Evolutionary conservation across 2,113 vertebrate species (phyloP), one percentile per base, ranked within the genome.

Genomic region (Chunga burmeisteri): DNA sequence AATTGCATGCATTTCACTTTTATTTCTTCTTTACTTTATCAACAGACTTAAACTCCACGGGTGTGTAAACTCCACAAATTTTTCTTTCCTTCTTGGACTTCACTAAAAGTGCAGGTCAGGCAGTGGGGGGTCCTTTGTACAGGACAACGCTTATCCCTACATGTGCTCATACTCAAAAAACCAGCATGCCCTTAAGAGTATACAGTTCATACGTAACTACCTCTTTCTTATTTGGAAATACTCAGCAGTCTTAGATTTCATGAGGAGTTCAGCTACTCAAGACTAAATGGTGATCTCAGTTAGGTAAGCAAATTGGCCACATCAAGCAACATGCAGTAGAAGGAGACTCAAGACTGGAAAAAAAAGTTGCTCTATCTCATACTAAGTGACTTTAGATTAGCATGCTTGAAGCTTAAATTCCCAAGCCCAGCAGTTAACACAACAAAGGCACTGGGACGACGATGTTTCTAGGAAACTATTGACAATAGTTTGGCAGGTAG

Each of bases 1-100:
- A 96, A 81, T 89, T 92, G 75, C 88, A 59, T 0, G 3, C 59
- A 40, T 47, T 84, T 86, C 2, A 2, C 72, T 88, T 83, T 80
- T 74, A 67, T 90, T 93, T 95, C 84, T 92, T 90, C 85, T 88
- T 90, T 85, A 23, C n/a, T 90, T 93, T 94, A 81, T 81, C 90
- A 92, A 89, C 59, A 86, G 63, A 68, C 59, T 81, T 62, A 53
- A 91, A 91, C 56, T 88, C 86, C 72, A 74, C 56, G 77, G 62
- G 65, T 73, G 40, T 55, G 52, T 83, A 93, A 93, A 88, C 66
- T 86, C 71, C 77, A 81, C 52, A 83, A 73, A 67, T 30, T 78
- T 88, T 68, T 68, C 50, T 87, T 90, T 89, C 49, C 9, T 61
- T 80, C 67, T 84, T 74, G 53, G 34, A 40, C 80, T 74, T 58